A percentile compares a stretch with the other conserved stretches of the same genome.
Conservation (phyloP, 2,797 vertebrate genomes). For the Sebastes vulpes region DNA sequence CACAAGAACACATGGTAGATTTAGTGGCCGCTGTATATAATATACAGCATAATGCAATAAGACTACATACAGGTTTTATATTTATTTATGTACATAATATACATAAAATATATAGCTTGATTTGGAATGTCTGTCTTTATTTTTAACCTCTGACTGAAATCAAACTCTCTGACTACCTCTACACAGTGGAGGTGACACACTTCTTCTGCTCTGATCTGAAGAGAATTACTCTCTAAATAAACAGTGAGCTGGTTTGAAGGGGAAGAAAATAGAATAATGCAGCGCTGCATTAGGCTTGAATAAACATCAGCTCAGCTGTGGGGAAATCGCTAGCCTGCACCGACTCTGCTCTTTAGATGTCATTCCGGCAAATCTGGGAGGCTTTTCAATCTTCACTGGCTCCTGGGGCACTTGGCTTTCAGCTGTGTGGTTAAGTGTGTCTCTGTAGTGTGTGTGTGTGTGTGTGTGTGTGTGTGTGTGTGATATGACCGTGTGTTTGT, state of each 20-base stretch:
- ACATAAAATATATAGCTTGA: conserved; percentile 51
- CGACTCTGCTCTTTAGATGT: conserved; percentile 55
- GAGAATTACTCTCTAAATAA: conserved; percentile 56
- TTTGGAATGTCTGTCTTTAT: conserved; percentile 64
- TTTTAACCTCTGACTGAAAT: conserved; percentile 28
- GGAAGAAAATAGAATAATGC: conserved; percentile 51
- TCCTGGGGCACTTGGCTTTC: conserved; percentile 61
- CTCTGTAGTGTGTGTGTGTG: neutral
- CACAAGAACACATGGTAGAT: conserved; percentile 43
- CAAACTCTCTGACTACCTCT: conserved; percentile 19
- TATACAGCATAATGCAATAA: conserved; percentile 56
- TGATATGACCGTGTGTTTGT: conserved; percentile 34
- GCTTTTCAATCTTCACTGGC: conserved; percentile 63
- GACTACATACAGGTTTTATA: conserved; percentile 57
- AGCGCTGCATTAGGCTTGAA: conserved; percentile 47
- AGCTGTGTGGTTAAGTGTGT: conserved; percentile 58
- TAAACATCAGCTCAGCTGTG: conserved; percentile 55
- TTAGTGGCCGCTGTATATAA: conserved; percentile 29
- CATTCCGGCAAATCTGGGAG: conserved; percentile 55
- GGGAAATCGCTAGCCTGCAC: conserved; percentile 31
- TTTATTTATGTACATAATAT: conserved; percentile 67
- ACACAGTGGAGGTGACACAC: conserved; percentile 48
- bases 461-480: conserved; percentile 6
- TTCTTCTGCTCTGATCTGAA: conserved; percentile 44
- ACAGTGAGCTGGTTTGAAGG: conserved; percentile 50